Base-by-base conservation (phyloP, 2,113 vertebrate genomes). In the Caranx melampygus region DNA sequence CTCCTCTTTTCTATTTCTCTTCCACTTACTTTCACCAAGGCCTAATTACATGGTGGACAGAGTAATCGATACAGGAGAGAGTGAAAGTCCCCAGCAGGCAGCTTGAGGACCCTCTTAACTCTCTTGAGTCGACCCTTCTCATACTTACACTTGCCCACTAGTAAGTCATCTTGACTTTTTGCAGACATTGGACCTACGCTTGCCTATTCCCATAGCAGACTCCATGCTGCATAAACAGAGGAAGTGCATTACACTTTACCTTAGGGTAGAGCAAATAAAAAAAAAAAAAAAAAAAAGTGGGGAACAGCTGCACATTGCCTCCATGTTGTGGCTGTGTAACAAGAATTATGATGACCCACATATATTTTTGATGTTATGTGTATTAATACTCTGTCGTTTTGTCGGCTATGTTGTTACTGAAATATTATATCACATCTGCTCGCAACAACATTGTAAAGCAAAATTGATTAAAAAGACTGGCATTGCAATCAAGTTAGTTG, bases 21-120 rank as follows among this genome's bases (percentile, higher is more conserved):
- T 75, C 58, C 78, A 58, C 86, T 91, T 76, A 72, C 90, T 90
- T 91, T 93, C 83, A 89, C 84, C 42, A 62, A 88, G 84, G 91
- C 84, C 89, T 94, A 94, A 94, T 94, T 94, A 94, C 89, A 86
- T 61, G 63, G 79, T 77, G 91, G 94, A 92, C 91, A 92, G 87
- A 85, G 72, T 85, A 93, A 94, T 94, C 93, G 64, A 94, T 94
- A 92, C 80, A 80, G 86, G 66, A 88, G 87, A 90, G 89, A 92
- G 81, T 89, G 81, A 92, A 92, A 89, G 89, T 92, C 88, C 91
- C 87, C 72, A 90, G 86, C 87, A 90, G 91, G 83, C 86, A 72
- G 85, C 61, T 33, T 44, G 87, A 88, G 84, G 82, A 88, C 89
- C 91, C 75, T 88, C 83, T 89, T 84, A 81, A 77, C 82, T 84